phyloP scores from a whole-genome alignment of 2,888 invertebrate genomes.

The Amorpha juglandis region DNA sequence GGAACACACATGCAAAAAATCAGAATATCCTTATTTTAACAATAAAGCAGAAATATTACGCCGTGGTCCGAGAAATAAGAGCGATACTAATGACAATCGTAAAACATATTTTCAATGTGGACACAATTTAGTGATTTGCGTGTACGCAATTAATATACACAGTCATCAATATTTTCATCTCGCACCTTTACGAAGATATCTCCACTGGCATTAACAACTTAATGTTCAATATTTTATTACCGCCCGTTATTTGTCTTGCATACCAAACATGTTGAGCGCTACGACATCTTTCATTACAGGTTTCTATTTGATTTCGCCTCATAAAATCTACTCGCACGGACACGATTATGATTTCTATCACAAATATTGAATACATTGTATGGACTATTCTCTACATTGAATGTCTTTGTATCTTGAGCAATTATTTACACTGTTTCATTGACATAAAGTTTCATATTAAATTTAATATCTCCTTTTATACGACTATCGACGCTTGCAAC shows the following conservation, averaged over 20 bases:
- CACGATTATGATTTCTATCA: constrained; percentile 81
- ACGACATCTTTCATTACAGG: constrained; percentile 82
- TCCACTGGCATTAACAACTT: constrained; percentile 69
- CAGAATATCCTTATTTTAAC: neutral
- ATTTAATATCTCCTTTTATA: constrained; percentile 36
- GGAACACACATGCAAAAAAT: constrained; percentile 13
- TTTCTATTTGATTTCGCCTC: constrained; percentile 83
- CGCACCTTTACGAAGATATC: constrained; percentile 59
- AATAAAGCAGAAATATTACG: constrained; percentile 15
- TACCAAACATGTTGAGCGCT: constrained; percentile 72
- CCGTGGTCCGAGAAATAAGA: constrained; percentile 5
- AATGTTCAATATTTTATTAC: constrained; percentile 80
- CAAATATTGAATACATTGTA: constrained; percentile 72
- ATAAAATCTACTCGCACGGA: constrained; percentile 76
- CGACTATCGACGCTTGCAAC: constrained; percentile 45
- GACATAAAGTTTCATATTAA: constrained; percentile 20
- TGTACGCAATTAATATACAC: constrained; percentile 44
- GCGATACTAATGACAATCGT: constrained; percentile 22
- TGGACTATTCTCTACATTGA: constrained; percentile 43
- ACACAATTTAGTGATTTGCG: constrained; percentile 34
- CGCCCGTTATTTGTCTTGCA: constrained; percentile 71
- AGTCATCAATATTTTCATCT: constrained; percentile 59
- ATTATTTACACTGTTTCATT: constrained; percentile 43
- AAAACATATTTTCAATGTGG: constrained; percentile 16
- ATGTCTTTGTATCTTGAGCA: constrained; percentile 37